Base-by-base conservation (phyloP, 2,113 vertebrate species). In the Chrysochloris asiatica region DNA sequence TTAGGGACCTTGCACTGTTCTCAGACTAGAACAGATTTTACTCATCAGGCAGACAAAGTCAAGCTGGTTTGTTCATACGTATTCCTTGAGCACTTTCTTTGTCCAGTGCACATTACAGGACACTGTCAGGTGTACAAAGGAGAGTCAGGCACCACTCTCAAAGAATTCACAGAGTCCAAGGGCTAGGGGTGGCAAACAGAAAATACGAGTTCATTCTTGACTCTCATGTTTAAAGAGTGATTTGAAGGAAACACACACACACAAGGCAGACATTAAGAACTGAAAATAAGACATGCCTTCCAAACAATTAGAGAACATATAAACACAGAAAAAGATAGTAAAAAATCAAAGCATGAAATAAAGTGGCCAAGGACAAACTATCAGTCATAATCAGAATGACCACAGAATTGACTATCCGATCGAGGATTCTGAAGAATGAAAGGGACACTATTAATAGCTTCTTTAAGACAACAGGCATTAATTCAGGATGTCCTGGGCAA, bases 261-360 rank as follows among this genome's bases (percentile, higher is more conserved):
- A 71, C 54, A 93, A 91, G 73, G 30, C 50, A 89, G 21, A 41
- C 41, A 91, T 65, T 75, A 52, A 86, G 72, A 89, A 48, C 72
- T 84, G 73, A 86, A 89, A 92, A 73, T 21, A 84, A 38, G 7
- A 77, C 43, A 52, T n/a, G 28, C 22, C 71, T 94, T 94, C 17
- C 10, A 73, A 88, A 65, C 85, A 28, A 65, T 81, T n/a, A 79
- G 52, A 72, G 3, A 82, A 93, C 48, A 54, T 19, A 59, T 90
- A 82, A 65, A 50, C 72, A 78, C 10, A 72, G 28, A 17, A 56
- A 89, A 81, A 45, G 48, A 45, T 24, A n/a, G 19, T 63, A 10
- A 76, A 91, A 90, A n/a, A 63, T 63, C 50, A 75, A 76, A 89
- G 50, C 65, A 92, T 79, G 88, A 88, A 56, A 45, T n/a, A 87